Evolutionary conservation across 2,113 vertebrate species (phyloP).

Genomic region (Mormyrus iriodes): DNA sequence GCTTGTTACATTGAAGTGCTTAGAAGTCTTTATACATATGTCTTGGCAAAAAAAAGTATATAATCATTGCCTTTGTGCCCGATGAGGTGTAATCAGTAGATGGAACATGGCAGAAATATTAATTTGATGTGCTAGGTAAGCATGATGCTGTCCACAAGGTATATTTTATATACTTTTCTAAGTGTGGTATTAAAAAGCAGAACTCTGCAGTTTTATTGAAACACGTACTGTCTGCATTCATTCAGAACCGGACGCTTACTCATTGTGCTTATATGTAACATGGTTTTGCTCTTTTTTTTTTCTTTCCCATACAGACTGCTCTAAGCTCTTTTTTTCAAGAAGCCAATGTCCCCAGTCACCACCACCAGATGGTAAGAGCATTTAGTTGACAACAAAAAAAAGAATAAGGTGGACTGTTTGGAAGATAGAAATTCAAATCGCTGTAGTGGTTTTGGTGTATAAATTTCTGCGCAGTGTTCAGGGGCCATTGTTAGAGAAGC

Average conservation of each 20-base stretch:
- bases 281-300: background rate
- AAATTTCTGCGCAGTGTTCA: background rate
- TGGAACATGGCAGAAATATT: background rate
- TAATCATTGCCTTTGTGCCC: background rate
- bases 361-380: slow-evolving; percentile 81
- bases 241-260: background rate
- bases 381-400: slow-evolving; percentile 16
- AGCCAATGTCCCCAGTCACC: slow-evolving; percentile 76
- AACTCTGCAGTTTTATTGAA: background rate
- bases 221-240: background rate
- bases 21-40: background rate
- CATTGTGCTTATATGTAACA: background rate
- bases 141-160: background rate
- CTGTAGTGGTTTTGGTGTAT: background rate
- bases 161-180: background rate
- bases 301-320: slow-evolving; percentile 67
- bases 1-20: slow-evolving; percentile 1
- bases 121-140: background rate
- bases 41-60: background rate
- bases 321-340: slow-evolving; percentile 88
- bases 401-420: background rate
- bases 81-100: background rate
- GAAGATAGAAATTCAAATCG: background rate
- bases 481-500: background rate
- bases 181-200: background rate